These are phyloP conservation scores for Phortica okadai DNA, from an alignment of 2,888 invertebrate genomes.

Conservation along the genomic window DNA sequence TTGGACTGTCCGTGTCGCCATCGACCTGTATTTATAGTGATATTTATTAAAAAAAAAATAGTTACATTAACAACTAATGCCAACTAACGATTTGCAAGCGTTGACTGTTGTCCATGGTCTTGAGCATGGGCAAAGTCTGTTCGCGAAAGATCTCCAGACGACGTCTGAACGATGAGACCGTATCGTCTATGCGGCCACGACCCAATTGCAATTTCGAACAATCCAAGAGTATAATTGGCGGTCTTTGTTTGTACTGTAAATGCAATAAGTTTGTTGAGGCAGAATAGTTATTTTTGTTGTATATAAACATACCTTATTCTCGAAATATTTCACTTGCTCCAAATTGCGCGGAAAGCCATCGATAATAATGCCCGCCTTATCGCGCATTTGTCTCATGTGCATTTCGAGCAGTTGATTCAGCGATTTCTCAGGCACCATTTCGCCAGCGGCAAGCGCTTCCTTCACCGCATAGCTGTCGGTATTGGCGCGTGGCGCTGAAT, in stretches of 20 bases:
- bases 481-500: slow-evolving; percentile 80
- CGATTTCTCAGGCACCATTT: slow-evolving; percentile 87
- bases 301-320: slow-evolving; percentile 84
- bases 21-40: slow-evolving; percentile 81
- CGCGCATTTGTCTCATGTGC: slow-evolving; percentile 80
- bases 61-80: neutral
- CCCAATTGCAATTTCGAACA: slow-evolving; percentile 93
- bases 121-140: slow-evolving; percentile 91
- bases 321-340: slow-evolving; percentile 91
- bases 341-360: slow-evolving; percentile 96
- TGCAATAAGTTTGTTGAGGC: neutral
- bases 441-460: slow-evolving; percentile 85
- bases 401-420: slow-evolving; percentile 86
- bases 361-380: slow-evolving; percentile 88
- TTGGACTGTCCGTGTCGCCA: slow-evolving; percentile 88
- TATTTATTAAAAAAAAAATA: slow-evolving; percentile 17
- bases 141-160: slow-evolving; percentile 91
- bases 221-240: slow-evolving; percentile 90
- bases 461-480: slow-evolving; percentile 83
- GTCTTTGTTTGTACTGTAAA: slow-evolving; percentile 84
- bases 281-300: neutral
- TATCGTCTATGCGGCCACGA: slow-evolving; percentile 89
- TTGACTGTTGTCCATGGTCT: slow-evolving; percentile 87
- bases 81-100: slow-evolving; percentile 88
- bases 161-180: slow-evolving; percentile 88